phyloP scores from a whole-genome alignment of 2,888 invertebrate genomes.

The Ephialtes manifestator region DNA sequence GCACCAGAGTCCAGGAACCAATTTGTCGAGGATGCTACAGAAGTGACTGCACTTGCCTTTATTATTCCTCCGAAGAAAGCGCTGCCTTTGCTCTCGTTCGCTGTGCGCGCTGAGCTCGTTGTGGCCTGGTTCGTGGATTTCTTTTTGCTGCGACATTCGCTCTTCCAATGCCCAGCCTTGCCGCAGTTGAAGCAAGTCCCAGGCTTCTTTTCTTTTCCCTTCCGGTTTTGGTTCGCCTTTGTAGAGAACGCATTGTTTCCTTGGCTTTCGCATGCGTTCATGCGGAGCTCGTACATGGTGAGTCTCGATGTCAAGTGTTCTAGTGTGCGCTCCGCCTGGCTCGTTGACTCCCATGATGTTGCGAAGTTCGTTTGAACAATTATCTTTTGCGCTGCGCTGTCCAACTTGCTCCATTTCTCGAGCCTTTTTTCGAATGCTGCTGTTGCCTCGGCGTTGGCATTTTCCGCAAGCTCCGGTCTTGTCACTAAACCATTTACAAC shows the following conservation, averaged over 20 bases:
- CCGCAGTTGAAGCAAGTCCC: slow-evolving; percentile 61
- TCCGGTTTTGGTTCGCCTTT: background rate
- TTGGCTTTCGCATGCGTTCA: background rate
- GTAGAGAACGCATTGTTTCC: background rate
- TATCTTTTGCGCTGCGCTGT: slow-evolving; percentile 67
- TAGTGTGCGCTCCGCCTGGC: background rate
- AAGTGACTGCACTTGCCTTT: background rate
- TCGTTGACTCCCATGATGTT: slow-evolving; percentile 17
- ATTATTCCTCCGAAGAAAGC: background rate
- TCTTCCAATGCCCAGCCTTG: slow-evolving; percentile 61
- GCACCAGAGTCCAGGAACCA: slow-evolving; percentile 69
- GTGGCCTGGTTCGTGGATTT: slow-evolving; percentile 6
- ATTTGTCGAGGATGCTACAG: background rate
- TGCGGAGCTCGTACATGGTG: slow-evolving; percentile 30
- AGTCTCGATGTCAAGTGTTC: slow-evolving; percentile 46
- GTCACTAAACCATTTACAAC: slow-evolving; percentile 23
- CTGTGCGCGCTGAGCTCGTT: background rate
- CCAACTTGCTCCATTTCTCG: slow-evolving; percentile 64
- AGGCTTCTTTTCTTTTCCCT: slow-evolving; percentile 13
- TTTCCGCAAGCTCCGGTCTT: slow-evolving; percentile 14
- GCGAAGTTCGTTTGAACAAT: slow-evolving; percentile 54
- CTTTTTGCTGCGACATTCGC: slow-evolving; percentile 24
- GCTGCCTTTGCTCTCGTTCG: background rate
- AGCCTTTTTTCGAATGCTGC: slow-evolving; percentile 46
- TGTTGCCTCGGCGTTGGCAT: background rate